These are phyloP conservation scores for Spicauda simplicius DNA, from an alignment of 2,888 invertebrate genomes.

Conservation along the genomic window DNA sequence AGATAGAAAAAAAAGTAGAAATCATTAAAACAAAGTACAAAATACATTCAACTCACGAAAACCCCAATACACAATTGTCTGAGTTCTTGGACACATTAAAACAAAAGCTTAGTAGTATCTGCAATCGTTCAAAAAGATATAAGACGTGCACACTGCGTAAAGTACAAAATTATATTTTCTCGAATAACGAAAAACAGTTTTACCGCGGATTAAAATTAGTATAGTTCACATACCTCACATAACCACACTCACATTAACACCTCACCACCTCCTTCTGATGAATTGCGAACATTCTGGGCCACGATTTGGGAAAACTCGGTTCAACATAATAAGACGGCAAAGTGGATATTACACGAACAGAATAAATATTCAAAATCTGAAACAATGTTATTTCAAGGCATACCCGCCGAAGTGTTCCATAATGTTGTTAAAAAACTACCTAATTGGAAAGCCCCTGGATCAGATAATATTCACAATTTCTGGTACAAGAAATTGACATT, in stretches of 20 bases:
- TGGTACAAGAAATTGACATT: neutral
- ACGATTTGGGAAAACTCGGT: neutral
- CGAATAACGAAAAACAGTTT: neutral
- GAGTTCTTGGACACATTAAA: conserved; percentile 1
- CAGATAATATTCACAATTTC: neutral
- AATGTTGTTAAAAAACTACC: neutral
- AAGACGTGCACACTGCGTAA: neutral
- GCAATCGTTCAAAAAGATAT: neutral
- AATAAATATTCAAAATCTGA: neutral
- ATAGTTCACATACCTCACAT: neutral
- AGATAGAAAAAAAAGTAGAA: too few relatives aligned
- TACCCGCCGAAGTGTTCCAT: neutral
- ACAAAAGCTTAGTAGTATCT: neutral
- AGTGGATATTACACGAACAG: neutral
- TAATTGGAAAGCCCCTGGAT: neutral
- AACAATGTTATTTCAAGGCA: neutral
- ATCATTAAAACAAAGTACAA: neutral
- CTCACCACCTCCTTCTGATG: neutral
- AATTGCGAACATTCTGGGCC: neutral
- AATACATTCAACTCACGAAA: neutral
- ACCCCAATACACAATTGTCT: neutral
- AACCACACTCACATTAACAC: neutral
- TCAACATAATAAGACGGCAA: neutral
- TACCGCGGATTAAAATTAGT: neutral
- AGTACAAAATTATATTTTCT: neutral